Conservation (phyloP, 2,888 invertebrate species). For the Drosophila aldrichi region DNA sequence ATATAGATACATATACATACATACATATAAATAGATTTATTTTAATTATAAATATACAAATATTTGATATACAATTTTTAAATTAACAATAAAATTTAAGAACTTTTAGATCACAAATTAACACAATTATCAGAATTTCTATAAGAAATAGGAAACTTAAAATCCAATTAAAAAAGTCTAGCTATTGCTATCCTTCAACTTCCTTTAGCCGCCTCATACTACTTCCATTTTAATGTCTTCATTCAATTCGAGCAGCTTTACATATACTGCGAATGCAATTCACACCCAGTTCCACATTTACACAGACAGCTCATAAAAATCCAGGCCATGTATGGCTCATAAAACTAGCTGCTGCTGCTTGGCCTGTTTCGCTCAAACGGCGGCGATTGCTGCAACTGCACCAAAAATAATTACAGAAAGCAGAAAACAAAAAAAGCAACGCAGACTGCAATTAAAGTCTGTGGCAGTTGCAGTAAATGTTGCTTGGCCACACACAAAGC, state of each 20-base stretch:
- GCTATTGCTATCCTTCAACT: background rate
- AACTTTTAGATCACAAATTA: no score
- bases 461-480: conserved; percentile 23
- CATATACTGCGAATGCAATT: background rate
- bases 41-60: no score
- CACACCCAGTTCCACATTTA: background rate
- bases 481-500: conserved; percentile 16
- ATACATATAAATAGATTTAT: no score
- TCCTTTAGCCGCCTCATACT: background rate
- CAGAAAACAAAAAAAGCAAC: background rate
- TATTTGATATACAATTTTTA: no score
- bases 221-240: background rate
- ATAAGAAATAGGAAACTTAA: no score
- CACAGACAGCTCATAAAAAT: conserved; percentile 12
- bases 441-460: conserved; percentile 48
- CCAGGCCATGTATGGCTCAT: conserved; percentile 8
- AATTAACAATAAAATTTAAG: no score
- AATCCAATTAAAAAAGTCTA: background rate
- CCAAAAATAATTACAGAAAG: conserved; percentile 15
- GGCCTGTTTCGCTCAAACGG: conserved; percentile 3
- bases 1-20: no score
- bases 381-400: conserved; percentile 8
- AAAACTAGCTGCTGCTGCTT: conserved; percentile 8
- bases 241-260: background rate
- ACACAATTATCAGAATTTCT: no score